Base-by-base conservation (phyloP, 2,888 invertebrate species). In the Quadroppia sp. region DNA sequence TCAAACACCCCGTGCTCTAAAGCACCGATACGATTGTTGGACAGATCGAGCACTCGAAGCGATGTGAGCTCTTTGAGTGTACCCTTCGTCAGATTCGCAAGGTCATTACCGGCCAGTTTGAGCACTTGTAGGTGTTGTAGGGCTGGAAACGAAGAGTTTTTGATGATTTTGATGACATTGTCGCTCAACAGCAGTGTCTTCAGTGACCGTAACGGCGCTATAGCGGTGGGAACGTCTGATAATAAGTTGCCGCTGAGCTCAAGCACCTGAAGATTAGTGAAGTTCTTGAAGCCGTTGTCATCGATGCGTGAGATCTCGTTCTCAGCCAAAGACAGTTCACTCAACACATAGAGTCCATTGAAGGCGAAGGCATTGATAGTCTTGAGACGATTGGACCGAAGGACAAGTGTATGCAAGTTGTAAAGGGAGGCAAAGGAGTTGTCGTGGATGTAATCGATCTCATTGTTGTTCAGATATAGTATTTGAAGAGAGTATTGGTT, bases 361-460 rank as follows among this genome's bases (percentile, higher is more conserved):
- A 94, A 84, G 56, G 93, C 90, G 80, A 90, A 90, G 1, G 90
- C 90, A 82, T 93, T 92, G 78, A 94, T 86, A 80, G 90, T 89
- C 79, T 89, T 89, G 79, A 94, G 88, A 82, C 89, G 89, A 84
- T 94, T 94, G 82, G 89, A 89, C 2, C 92, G 91, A 78, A 94
- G 85, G 75, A 92, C 88, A 78, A 94, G 85, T 17, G 93, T 93
- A 83, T 94, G 94, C 76, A 94, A 85, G 84, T 94, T 94, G 82
- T 91, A 93, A 89, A 94, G 90, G 4, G 92, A 90, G 50, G 92
- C 87, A 82, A 94, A 94, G 1, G 93, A 91, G 80, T 92, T 91
- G 9, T 92, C 90, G 9, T 90, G 90, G 76, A 94, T 90, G 75
- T 87, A 89, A 81, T 91, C 90, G 73, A 94, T 84, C 80, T 88